phyloP scores from a whole-genome alignment of 2,888 invertebrate species.

The Rhagonycha fulva region DNA sequence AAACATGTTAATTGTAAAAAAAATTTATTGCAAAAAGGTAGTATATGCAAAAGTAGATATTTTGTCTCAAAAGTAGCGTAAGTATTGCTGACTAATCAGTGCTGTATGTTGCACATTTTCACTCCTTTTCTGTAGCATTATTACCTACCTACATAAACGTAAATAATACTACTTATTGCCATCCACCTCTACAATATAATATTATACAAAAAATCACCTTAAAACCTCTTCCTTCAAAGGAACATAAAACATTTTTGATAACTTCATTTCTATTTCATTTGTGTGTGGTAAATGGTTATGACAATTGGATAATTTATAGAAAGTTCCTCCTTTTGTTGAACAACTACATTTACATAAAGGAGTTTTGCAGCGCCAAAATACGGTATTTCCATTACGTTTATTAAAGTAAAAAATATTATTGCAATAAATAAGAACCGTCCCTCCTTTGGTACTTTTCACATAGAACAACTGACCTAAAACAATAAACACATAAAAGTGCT shows the following conservation, averaged over 20 bases:
- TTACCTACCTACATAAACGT: not conserved
- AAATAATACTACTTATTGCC: not conserved
- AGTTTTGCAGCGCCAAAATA: slow-evolving; percentile 13
- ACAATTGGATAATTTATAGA: slow-evolving; percentile 18
- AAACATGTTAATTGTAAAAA: no score
- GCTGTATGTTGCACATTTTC: no score
- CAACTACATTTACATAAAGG: slow-evolving; percentile 29
- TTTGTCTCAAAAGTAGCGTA: no score
- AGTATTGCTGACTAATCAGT: no score
- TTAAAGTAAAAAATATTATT: not conserved
- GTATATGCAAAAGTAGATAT: no score
- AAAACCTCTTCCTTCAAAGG: not conserved
- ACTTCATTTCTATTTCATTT: slow-evolving; percentile 9
- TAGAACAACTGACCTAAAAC: not conserved
- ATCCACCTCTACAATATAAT: not conserved
- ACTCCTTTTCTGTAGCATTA: no score
- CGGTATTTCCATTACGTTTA: not conserved
- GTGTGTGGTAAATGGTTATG: slow-evolving; percentile 23
- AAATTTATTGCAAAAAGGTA: no score
- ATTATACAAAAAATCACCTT: not conserved
- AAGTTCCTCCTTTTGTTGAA: slow-evolving; percentile 25
- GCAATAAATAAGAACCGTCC: not conserved
- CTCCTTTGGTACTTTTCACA: not conserved
- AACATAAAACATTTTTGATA: slow-evolving; percentile 6
- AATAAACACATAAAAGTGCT: not conserved